A percentile compares a stretch with the other conserved stretches of the same genome.
These are phyloP conservation scores for Cremastinae sp. DNA, from an alignment of 2,888 invertebrate genomes.

Conservation along the genomic window DNA sequence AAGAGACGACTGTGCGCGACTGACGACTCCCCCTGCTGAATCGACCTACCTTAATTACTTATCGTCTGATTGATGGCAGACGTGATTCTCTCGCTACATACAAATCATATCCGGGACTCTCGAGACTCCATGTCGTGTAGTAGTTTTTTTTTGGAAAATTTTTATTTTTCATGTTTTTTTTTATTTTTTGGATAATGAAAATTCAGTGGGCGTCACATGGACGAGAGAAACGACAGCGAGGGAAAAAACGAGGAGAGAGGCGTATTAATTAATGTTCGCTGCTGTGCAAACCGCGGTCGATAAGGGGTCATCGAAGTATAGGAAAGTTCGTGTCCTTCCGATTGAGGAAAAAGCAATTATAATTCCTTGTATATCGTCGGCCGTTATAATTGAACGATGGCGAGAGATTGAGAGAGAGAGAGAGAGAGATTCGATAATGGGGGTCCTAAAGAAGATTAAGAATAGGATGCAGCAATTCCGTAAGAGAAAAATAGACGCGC, in stretches of 20 bases:
- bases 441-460: conserved; percentile 78
- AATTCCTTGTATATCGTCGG: conserved; percentile 73
- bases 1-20: conserved; percentile 48
- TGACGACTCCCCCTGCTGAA: conserved; percentile 49
- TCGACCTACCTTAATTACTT: conserved; percentile 52
- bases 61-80: conserved; percentile 41
- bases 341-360: conserved; percentile 74
- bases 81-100: conserved; percentile 23
- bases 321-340: conserved; percentile 58
- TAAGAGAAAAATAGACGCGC: conserved; percentile 49
- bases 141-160: not conserved
- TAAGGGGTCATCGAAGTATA: conserved; percentile 51
- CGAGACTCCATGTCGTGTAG: not conserved
- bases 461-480: conserved; percentile 69
- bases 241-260: not conserved
- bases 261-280: conserved; percentile 26
- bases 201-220: too few relatives aligned
- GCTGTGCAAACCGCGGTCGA: conserved; percentile 41
- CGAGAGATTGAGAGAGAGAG: too few relatives aligned
- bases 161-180: too few relatives aligned
- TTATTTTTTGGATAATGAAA: too few relatives aligned
- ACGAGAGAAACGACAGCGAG: too few relatives aligned
- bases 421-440: conserved; percentile 75
- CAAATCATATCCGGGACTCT: not conserved
- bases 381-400: conserved; percentile 77